Base-by-base conservation (phyloP, 2,888 invertebrate genomes). In the Allolobophora icterica region DNA sequence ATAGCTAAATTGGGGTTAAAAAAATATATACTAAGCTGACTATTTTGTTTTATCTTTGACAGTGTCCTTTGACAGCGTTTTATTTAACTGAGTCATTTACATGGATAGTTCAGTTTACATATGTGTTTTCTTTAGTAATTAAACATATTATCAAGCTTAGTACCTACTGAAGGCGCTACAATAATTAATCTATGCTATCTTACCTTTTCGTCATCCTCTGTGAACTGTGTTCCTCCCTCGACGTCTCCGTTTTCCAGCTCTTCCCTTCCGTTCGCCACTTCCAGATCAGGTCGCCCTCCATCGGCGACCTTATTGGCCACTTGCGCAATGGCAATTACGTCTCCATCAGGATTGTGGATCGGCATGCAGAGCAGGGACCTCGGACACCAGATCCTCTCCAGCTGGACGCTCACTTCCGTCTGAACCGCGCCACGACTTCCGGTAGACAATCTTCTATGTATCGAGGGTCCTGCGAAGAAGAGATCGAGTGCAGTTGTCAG, bases 301-400 rank as follows among this genome's bases (percentile, higher is more conserved):
- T 94, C 94, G 21, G 89, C 40, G 58, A 38, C 40, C 38, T 95
- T 94, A 94, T 96, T 96, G 89, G 96, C 95, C 34, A 96, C 96
- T 91, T 96, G 96, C 4, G 96, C 96, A 40, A 96, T 96, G 40
- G 96, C 96, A 94, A 95, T 94, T 34, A 95, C 93, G 83, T 94
- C 94, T 90, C 94, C 94, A 84, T 94, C 94, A 13, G 94, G 93
- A 92, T 94, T 94, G 90, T 92, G 93, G 94, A 99, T 98, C 91
- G 98, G 98, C 98, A 98, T 98, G 95, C 98, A 98, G 45, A 99
- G 96, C 93, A 99, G 97, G 92, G 92, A 93, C 87, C 21, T 35
- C 35, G 87, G 87, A 34, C 71, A n/a, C 71, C 71, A 71, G n/a
- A 71, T n/a, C 30, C 71, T 71, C 30, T 71, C 71, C 30, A 71